Base-by-base conservation (phyloP, 2,113 vertebrate genomes). In the Crocuta crocuta region DNA sequence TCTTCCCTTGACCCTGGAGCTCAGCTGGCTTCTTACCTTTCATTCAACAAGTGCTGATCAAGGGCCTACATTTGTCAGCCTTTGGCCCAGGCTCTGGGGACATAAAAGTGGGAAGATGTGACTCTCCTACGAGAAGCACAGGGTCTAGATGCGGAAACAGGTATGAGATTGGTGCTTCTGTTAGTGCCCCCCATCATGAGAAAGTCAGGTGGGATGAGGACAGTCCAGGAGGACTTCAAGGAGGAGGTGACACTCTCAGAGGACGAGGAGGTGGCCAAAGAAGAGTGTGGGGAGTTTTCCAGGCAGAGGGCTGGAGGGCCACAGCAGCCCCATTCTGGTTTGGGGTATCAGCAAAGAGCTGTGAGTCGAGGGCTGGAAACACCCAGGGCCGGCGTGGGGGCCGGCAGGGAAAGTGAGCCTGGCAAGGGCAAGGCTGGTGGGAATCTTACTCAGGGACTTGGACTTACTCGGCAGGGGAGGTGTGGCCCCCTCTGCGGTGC, bases 201-300 rank as follows among this genome's bases (percentile, higher is more conserved):
- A 68, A 73, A 43, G n/a, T 91, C 9, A 3, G 15, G n/a, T 70
- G 19, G 33, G 39, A 7, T 4, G 7, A 39, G 9, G 66, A 43
- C 7, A 31, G 4, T 85, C 65, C 39, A 50, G 71, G 80, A 80
- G 58, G 74, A 45, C n/a, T 87, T 95, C 79, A 71, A 4, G 78
- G 76, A 58, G 21, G 76, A 84, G 43, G 19, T 19, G 53, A 66
- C 28, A 53, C n/a, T 89, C 66, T 89, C 50, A 76, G 78, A 89
- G 58, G 28, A 70, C 35, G 33, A 74, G 21, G 48, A 90, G 31
- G 24, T 5, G 5, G 26, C 15, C 35, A 66, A 65, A 73, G 73
- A 66, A 85, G 80, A 35, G 10, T 1, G 43, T 28, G 23, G 82
- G n/a, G 45, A 84, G 10, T 23, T 55, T 65, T 84, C 10, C 31